Evolutionary conservation across 2,113 vertebrate genomes (phyloP).

Genomic region (Gobio gobio): DNA sequence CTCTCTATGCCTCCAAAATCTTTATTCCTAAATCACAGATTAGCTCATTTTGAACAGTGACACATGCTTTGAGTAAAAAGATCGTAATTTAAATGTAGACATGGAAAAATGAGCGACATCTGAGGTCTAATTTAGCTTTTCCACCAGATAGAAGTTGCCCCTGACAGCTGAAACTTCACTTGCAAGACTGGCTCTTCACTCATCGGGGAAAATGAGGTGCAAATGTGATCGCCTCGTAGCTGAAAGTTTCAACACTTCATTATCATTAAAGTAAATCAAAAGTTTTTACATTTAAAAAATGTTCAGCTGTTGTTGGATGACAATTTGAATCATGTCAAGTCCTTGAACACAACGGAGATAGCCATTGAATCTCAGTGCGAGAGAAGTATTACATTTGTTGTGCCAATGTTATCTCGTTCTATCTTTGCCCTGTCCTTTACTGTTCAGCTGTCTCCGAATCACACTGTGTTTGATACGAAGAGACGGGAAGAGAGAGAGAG

Average conservation of each 20-base stretch:
- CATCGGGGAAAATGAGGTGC: background rate
- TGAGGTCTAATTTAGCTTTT: background rate
- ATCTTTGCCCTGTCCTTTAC: conserved; percentile 44
- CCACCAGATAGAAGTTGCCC: background rate
- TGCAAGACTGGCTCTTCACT: background rate
- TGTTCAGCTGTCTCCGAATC: conserved; percentile 15
- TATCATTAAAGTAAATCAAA: conserved; percentile 7
- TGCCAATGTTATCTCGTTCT: conserved; percentile 29
- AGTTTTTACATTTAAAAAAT: background rate
- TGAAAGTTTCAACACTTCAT: background rate
- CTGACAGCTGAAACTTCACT: conserved; percentile 7
- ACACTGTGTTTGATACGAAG: background rate
- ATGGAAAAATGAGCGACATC: background rate
- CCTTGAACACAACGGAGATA: conserved; percentile 12
- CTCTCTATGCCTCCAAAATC: background rate
- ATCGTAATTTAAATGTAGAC: conserved; percentile 15
- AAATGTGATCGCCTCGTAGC: background rate
- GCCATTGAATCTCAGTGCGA: conserved; percentile 17
- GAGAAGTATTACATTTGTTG: conserved; percentile 34
- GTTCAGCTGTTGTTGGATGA: conserved; percentile 14
- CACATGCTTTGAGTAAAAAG: background rate
- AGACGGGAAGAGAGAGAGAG: background rate
- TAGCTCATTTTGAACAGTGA: background rate
- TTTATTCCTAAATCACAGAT: background rate
- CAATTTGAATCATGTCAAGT: background rate